Evolutionary conservation across 2,113 vertebrate genomes (phyloP).

Genomic region (Morone saxatilis): DNA sequence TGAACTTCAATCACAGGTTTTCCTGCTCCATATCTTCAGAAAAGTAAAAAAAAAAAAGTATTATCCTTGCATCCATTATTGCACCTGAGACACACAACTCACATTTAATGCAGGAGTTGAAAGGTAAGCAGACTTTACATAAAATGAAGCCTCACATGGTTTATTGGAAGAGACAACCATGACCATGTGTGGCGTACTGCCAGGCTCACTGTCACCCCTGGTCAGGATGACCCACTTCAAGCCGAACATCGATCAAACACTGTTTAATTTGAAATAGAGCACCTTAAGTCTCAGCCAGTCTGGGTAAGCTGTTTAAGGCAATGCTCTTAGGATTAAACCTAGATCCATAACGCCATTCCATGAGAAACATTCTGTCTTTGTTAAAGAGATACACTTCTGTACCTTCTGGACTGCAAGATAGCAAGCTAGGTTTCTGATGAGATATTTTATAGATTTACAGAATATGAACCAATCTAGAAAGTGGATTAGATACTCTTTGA

Average conservation of each 20-base stretch:
- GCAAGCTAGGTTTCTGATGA: not conserved
- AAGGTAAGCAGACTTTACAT: constrained; percentile 61
- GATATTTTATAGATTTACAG: constrained; percentile 7
- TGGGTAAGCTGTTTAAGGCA: constrained; percentile 45
- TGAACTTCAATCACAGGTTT: not conserved
- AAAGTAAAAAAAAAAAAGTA: not conserved
- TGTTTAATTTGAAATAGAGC: constrained; percentile 44
- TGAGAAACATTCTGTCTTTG: constrained; percentile 15
- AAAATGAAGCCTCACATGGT: constrained; percentile 50
- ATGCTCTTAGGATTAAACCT: constrained; percentile 43
- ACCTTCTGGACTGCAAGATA: not conserved
- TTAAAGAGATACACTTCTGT: constrained; percentile 11
- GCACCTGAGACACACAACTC: constrained; percentile 36
- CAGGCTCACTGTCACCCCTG: constrained; percentile 27
- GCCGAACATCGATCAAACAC: constrained; percentile 42
- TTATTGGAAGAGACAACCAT: constrained; percentile 71
- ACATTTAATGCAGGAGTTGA: constrained; percentile 19
- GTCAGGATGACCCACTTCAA: constrained; percentile 59
- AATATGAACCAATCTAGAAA: constrained; percentile 38
- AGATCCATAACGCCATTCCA: constrained; percentile 6
- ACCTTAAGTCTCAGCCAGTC: constrained; percentile 11
- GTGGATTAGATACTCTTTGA: constrained; percentile 45
- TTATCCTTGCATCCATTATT: not conserved
- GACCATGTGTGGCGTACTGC: constrained; percentile 38
- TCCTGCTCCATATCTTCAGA: not conserved